Evolutionary conservation across 2,888 invertebrate genomes (phyloP).

Genomic region (Pteria penguin): DNA sequence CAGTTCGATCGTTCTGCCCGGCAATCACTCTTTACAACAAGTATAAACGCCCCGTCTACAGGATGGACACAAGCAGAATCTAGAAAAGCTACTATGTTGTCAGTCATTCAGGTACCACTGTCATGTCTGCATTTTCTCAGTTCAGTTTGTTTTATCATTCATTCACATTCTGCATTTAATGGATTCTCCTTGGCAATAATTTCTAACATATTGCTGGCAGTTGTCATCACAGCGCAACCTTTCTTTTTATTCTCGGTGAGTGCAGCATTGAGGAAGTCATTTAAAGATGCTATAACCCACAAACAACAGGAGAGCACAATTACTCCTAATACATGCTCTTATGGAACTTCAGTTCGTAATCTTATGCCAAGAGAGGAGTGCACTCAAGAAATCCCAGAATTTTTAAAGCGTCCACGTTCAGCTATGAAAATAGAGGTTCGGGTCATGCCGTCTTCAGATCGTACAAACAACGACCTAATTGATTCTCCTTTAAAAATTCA

Average conservation of each 20-base stretch:
- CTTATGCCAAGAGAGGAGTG: not conserved
- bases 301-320: not conserved
- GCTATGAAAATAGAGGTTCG: not conserved
- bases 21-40: no score
- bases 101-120: not conserved
- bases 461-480: no score
- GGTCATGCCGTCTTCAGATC: not conserved
- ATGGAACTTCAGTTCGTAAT: not conserved
- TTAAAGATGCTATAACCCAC: not conserved
- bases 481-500: not conserved
- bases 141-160: not conserved
- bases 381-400: not conserved
- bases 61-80: not conserved
- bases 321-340: not conserved
- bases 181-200: not conserved
- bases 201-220: not conserved
- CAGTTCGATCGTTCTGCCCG: no score
- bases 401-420: not conserved
- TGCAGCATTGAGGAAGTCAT: not conserved
- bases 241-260: not conserved
- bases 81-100: not conserved
- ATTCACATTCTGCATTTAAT: not conserved
- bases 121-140: not conserved
- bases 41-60: no score
- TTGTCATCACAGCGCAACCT: not conserved